Conservation (phyloP, 2,888 invertebrate genomes). For the Stenolophus ochropezus region DNA sequence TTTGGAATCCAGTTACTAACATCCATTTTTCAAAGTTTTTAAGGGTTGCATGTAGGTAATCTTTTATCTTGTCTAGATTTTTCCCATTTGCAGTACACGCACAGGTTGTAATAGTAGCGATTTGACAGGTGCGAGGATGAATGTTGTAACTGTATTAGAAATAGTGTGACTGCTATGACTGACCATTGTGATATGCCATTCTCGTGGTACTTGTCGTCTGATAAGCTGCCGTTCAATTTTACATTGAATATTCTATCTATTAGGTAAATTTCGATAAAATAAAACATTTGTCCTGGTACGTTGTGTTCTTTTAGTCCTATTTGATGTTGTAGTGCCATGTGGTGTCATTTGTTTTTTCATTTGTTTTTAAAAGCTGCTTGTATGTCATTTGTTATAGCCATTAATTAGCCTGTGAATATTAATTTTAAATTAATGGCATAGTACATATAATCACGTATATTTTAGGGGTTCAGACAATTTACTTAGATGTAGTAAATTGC, state of each 20-base stretch:
- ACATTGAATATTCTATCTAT: slow-evolving; percentile 54
- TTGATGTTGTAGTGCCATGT: not conserved
- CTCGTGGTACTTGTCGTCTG: slow-evolving; percentile 2
- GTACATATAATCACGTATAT: too few relatives aligned
- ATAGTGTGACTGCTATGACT: slow-evolving; percentile 54
- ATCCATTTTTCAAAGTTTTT: not conserved
- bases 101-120: not conserved
- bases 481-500: too few relatives aligned
- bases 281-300: not conserved
- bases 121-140: not conserved
- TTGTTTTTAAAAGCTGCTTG: not conserved
- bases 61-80: too few relatives aligned
- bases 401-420: slow-evolving; percentile 26
- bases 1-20: not conserved
- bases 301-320: not conserved
- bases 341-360: slow-evolving; percentile 8
- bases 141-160: slow-evolving; percentile 37
- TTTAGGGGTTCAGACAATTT: too few relatives aligned
- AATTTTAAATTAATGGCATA: too few relatives aligned
- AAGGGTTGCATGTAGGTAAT: too few relatives aligned
- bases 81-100: too few relatives aligned
- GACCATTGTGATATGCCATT: slow-evolving; percentile 60
- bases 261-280: slow-evolving; percentile 55
- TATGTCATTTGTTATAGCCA: slow-evolving; percentile 25
- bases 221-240: slow-evolving; percentile 29